Conservation (phyloP, 2,113 vertebrate species). For the Genyomyrus donnyi region DNA sequence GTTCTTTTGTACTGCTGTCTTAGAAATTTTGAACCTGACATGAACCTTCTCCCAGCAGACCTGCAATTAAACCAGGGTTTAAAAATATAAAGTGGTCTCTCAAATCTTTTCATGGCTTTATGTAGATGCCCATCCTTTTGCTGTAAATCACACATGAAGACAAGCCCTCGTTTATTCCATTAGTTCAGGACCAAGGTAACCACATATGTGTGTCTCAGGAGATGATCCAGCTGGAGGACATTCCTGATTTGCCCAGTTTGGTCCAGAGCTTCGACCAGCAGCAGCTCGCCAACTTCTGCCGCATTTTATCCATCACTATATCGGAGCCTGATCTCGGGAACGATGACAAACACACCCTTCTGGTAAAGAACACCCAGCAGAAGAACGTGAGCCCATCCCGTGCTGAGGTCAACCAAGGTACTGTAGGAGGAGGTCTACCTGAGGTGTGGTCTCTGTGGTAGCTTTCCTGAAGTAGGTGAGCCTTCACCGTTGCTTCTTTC, state of each 20-base stretch:
- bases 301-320: constrained; percentile 94
- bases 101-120: neutral
- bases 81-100: too few relatives aligned
- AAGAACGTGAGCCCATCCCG: constrained; percentile 81
- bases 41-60: too few relatives aligned
- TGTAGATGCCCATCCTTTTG: neutral
- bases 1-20: too few relatives aligned
- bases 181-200: neutral
- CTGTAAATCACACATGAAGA: neutral
- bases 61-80: too few relatives aligned
- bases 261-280: constrained; percentile 98
- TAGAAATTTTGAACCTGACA: too few relatives aligned
- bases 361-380: constrained; percentile 94
- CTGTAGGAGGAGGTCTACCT: neutral
- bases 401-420: constrained; percentile 95
- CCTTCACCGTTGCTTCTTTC: neutral
- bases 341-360: constrained; percentile 92
- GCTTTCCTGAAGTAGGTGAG: neutral
- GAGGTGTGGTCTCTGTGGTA: neutral
- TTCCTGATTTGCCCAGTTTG: constrained; percentile 81
- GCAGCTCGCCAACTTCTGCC: constrained; percentile 96
- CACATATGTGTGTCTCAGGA: constrained; percentile 60
- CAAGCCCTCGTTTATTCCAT: neutral
- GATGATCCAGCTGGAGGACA: constrained; percentile 94
- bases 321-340: constrained; percentile 92